Base-by-base conservation (phyloP, 2,797 vertebrate genomes). In the Sylvia borin region DNA sequence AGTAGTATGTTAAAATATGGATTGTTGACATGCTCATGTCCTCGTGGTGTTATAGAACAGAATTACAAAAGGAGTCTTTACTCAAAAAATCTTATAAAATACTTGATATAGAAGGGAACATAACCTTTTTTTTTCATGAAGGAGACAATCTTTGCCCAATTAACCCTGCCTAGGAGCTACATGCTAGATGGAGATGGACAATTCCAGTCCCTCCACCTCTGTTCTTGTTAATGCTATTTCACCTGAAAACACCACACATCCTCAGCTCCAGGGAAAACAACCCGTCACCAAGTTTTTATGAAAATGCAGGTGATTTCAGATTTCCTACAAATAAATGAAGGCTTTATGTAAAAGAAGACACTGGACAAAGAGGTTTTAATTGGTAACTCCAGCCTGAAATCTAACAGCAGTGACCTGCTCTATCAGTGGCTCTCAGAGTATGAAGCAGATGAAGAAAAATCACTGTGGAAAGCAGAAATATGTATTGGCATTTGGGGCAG, bases 41-140 rank as follows among this genome's bases (percentile, higher is more conserved):
- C 7, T 9, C 1, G 0, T 11, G 53, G 4, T 16, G 16, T 17
- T 53, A 19, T 0, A 42, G 70, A 76, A 29, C 4, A 13, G 16
- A 18, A 45, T n/a, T n/a, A 16, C 0, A 48, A 67, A 90, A 77
- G 4, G 31, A 51, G 36, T 27, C 5, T 21, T 61, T 54, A 21
- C 32, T 22, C 22, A 31, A 75, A 82, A 94, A 60, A 68, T 14
- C 31, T 45, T 2, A 2, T 11, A 4, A 66, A 88, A 36, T 51
- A 62, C 5, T 68, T 79, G 10, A 14, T 51, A 34, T 4, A 12
- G 26, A 45, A 58, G 11, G 31, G 20, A 88, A 10, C 3, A 18
- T 1, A 3, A 7, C 3, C 40, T 45, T 68, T 24, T 18, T 82
- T 43, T 62, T 25, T 18, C 29, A 29, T 27, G 14, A 74, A 87